Evolutionary conservation across 2,888 invertebrate genomes (phyloP).

Genomic region (Leptinotarsa rubiginosa): DNA sequence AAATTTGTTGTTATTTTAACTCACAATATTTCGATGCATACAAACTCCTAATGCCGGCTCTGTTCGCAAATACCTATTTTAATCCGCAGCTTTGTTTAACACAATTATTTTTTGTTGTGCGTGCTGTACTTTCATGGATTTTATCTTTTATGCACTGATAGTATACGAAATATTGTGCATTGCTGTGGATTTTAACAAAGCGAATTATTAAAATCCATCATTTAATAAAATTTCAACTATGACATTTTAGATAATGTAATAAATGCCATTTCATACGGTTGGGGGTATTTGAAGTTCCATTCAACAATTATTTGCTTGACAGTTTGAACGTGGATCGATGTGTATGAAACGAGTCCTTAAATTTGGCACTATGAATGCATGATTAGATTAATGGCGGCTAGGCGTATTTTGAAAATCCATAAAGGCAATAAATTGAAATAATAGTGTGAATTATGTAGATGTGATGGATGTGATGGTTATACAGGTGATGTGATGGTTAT

Average conservation of each 20-base stretch:
- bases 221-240: constrained; percentile 33
- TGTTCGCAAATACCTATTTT: constrained; percentile 24
- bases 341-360: neutral
- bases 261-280: constrained; percentile 19
- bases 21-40: too few relatives aligned
- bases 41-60: neutral
- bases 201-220: constrained; percentile 28
- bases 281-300: constrained; percentile 15
- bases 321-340: neutral
- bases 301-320: constrained; percentile 13
- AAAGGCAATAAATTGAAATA: neutral
- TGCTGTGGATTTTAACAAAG: constrained; percentile 26
- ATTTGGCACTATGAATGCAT: constrained; percentile 6
- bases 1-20: too few relatives aligned
- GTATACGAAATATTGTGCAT: constrained; percentile 21
- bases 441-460: neutral
- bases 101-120: constrained; percentile 14
- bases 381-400: neutral
- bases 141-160: constrained; percentile 25
- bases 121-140: constrained; percentile 18
- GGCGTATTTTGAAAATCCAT: neutral
- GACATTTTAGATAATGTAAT: constrained; percentile 30
- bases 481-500: too few relatives aligned
- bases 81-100: constrained; percentile 22
- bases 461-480: neutral